Conservation (phyloP, 2,888 invertebrate species). For the Pseudococcus viburni region DNA sequence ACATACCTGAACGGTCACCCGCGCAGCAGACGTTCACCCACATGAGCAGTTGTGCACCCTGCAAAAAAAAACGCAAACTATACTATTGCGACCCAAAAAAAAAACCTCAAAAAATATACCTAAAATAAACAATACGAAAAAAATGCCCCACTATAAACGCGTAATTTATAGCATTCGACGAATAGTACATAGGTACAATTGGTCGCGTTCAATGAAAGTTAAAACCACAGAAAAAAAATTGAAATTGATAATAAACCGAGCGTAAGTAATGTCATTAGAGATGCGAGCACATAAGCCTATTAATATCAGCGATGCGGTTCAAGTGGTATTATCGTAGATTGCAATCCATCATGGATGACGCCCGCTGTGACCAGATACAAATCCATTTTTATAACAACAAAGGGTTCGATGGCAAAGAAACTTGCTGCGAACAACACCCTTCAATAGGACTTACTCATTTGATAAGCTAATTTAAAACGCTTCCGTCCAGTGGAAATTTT, state of each 20-base stretch:
- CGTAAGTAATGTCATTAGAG: conserved; percentile 64
- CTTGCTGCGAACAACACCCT: conserved; percentile 53
- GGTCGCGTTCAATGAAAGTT: conserved; percentile 45
- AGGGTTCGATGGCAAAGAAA: conserved; percentile 52
- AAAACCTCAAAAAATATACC: neutral
- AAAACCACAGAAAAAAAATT: conserved; percentile 57
- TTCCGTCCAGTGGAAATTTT: conserved; percentile 55
- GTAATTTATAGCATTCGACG: conserved; percentile 48
- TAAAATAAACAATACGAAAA: conserved; percentile 34
- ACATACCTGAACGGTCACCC: neutral
- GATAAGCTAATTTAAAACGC: conserved; percentile 62
- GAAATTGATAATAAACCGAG: conserved; percentile 64
- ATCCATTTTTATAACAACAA: conserved; percentile 58
- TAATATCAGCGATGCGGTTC: conserved; percentile 54
- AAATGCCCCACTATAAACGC: conserved; percentile 3
- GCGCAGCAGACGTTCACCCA: conserved; percentile 13
- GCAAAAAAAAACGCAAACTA: neutral
- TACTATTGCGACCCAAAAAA: neutral
- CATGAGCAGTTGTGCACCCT: neutral
- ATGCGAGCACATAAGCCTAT: conserved; percentile 60
- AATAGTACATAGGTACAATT: neutral
- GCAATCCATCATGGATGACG: conserved; percentile 60
- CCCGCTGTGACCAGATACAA: conserved; percentile 61
- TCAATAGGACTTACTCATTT: conserved; percentile 43
- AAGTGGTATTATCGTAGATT: conserved; percentile 56